Evolutionary conservation across 2,797 vertebrate species (phyloP), one percentile per base, ranked within the genome.

Genomic region (Lacerta viridis): DNA sequence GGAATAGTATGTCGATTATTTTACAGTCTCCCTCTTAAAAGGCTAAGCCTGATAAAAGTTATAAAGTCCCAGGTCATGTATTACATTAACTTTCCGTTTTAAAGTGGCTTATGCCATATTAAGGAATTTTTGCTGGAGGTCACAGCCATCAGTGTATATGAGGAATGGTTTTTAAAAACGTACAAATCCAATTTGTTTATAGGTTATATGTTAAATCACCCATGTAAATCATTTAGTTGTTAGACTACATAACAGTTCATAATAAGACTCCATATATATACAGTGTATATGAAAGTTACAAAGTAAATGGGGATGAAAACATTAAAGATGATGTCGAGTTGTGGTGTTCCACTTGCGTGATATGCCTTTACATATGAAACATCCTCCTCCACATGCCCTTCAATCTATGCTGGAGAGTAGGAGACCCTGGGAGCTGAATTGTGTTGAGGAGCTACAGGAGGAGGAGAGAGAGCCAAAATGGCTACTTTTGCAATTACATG

Each of bases 101-200:
- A 71, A 87, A 59, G 50, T 81, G 86, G 78, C 17, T 25, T 81
- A 61, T 72, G 74, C 50, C 5, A 59, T 87, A 72, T 87, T 87
- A 87, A 87, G 43, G 9, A 72, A 87, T 74, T 71, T 71, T 55
- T 41, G 79, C 27, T 87, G 74, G 50, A 41, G 7, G 36, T 81
- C 5, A 66, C 27, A 33, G 71, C 29, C 25, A 85, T 41, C 41
- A 77, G 10, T 46, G 5, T 39, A 68, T 86, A 46, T 68, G 41
- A 68, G 7, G 23, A 66, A 50, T 39, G 20, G 15, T n/a, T 75
- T 85, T 39, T 55, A 55, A 64, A 72, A 75, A 61, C 43, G 7
- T 64, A 76, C 8, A 20, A 10, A 64, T 76, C 61, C 18, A 85
- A 76, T 64, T 72, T 41, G 72, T 74, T 84, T 64, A 41, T 36